Evolutionary conservation across 2,797 vertebrate species (phyloP).

Genomic region (Xiphophorus birchmanni): DNA sequence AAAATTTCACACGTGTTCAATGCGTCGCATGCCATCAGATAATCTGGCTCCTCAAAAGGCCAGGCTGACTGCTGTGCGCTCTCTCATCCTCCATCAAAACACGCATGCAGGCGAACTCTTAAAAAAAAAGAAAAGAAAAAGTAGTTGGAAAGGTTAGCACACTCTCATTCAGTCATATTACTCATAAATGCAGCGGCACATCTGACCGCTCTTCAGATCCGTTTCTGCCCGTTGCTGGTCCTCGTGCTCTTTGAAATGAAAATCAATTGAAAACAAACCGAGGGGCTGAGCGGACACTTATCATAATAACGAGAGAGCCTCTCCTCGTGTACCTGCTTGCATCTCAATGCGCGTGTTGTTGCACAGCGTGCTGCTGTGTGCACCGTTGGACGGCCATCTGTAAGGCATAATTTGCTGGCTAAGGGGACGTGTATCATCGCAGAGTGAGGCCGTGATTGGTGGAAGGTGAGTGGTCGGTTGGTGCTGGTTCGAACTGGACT

Average conservation of each 20-base stretch:
- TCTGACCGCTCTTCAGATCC: slow-evolving; percentile 57
- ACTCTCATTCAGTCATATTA: slow-evolving; percentile 7
- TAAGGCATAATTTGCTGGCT: slow-evolving; percentile 18
- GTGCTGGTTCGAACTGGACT: slow-evolving; percentile 20
- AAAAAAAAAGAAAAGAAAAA: slow-evolving; percentile 2
- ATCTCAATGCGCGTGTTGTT: slow-evolving; percentile 20
- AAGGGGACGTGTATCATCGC: slow-evolving; percentile 34
- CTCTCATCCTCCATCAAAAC: slow-evolving; percentile 64
- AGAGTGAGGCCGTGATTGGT: slow-evolving; percentile 25
- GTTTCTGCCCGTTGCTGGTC: slow-evolving; percentile 37
- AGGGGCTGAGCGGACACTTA: slow-evolving; percentile 60
- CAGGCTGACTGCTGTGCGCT: slow-evolving; percentile 41
- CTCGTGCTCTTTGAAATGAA: slow-evolving; percentile 65
- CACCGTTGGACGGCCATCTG: slow-evolving; percentile 31
- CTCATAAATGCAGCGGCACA: slow-evolving; percentile 37
- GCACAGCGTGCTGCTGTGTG: slow-evolving; percentile 14
- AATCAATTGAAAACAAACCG: slow-evolving; percentile 67
- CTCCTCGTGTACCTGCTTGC: slow-evolving; percentile 10
- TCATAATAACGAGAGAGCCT: slow-evolving; percentile 63
- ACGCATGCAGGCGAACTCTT: slow-evolving; percentile 15
- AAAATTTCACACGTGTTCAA: slow-evolving; percentile 3
- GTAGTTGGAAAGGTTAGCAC: slow-evolving; percentile 44
- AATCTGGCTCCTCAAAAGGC: slow-evolving; percentile 53
- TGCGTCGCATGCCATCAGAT: slow-evolving; percentile 43
- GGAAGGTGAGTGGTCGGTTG: slow-evolving; percentile 16